A percentile compares a stretch with the other conserved stretches of the same genome.
These are phyloP conservation scores for Automeris io DNA, from an alignment of 2,888 invertebrate genomes.

Conservation along the genomic window DNA sequence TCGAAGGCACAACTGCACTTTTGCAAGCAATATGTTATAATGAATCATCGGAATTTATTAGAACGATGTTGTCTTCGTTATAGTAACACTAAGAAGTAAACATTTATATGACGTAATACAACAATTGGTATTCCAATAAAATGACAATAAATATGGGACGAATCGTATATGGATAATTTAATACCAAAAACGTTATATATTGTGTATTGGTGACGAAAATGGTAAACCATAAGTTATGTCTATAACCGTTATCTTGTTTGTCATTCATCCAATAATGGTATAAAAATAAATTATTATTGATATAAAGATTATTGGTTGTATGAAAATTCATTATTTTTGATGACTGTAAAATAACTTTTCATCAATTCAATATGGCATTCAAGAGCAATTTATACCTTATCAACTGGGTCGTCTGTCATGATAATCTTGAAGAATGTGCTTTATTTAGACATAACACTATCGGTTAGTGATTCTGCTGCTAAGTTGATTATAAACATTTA, in stretches of 20 bases:
- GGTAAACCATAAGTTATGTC: conserved; percentile 29
- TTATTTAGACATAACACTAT: not conserved
- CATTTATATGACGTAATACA: conserved; percentile 22
- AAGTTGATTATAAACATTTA: conserved; percentile 2
- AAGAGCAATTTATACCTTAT: not conserved
- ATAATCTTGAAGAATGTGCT: conserved; percentile 13
- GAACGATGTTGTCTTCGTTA: conserved; percentile 28
- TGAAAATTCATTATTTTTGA: not conserved
- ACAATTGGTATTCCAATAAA: conserved; percentile 41
- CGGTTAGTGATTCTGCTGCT: not conserved
- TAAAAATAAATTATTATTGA: conserved; percentile 31
- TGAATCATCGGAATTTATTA: conserved; percentile 39
- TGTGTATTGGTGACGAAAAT: conserved; percentile 30
- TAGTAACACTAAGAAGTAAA: conserved; percentile 26
- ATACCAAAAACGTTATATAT: conserved; percentile 33
- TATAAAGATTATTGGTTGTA: conserved; percentile 39
- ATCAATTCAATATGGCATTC: not conserved
- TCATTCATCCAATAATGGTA: conserved; percentile 27
- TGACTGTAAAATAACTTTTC: not conserved
- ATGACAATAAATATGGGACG: conserved; percentile 37
- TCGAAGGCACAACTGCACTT: not conserved
- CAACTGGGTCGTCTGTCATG: conserved; percentile 4
- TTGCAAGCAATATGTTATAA: not conserved
- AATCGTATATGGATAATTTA: conserved; percentile 34
- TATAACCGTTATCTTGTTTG: conserved; percentile 25